A percentile compares a stretch with the other conserved stretches of the same genome.
Conservation (phyloP, 2,888 invertebrate genomes). For the Sinhomidia bicolor region DNA sequence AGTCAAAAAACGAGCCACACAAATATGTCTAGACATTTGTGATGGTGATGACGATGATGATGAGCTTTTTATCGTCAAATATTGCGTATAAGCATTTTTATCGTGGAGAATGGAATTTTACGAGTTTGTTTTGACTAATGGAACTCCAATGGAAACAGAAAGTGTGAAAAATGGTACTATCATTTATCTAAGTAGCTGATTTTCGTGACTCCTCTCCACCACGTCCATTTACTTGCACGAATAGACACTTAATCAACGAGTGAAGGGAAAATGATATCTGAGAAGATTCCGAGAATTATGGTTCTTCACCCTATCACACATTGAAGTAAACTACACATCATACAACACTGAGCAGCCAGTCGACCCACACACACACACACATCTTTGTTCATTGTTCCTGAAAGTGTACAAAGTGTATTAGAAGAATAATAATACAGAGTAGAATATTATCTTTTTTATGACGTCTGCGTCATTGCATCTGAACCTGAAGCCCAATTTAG, state of each 20-base stretch:
- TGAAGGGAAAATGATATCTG: constrained; percentile 44
- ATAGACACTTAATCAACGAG: constrained; percentile 18
- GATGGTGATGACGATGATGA: constrained; percentile 8
- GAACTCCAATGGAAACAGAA: constrained; percentile 1
- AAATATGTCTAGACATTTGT: constrained; percentile 59
- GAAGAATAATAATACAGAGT: background rate
- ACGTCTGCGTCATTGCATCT: constrained; percentile 11
- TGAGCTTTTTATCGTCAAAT: constrained; percentile 6
- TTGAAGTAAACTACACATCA: constrained; percentile 20
- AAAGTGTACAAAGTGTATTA: too few species aligned
- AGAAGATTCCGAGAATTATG: constrained; percentile 50
- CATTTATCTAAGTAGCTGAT: background rate
- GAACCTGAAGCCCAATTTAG: constrained; percentile 28
- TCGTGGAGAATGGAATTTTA: constrained; percentile 60
- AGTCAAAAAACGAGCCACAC: background rate
- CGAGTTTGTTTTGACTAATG: constrained; percentile 60
- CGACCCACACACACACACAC: constrained; percentile 46
- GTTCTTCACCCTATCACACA: constrained; percentile 48
- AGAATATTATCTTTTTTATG: constrained; percentile 24
- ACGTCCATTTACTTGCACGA: background rate
- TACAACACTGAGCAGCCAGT: constrained; percentile 5
- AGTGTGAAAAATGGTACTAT: constrained; percentile 13
- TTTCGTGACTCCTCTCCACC: background rate
- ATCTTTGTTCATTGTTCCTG: constrained; percentile 49
- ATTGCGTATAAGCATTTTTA: constrained; percentile 11